Evolutionary conservation across 1,140 invertebrate species (phyloP).

Genomic region (Ceratitis capitata): DNA sequence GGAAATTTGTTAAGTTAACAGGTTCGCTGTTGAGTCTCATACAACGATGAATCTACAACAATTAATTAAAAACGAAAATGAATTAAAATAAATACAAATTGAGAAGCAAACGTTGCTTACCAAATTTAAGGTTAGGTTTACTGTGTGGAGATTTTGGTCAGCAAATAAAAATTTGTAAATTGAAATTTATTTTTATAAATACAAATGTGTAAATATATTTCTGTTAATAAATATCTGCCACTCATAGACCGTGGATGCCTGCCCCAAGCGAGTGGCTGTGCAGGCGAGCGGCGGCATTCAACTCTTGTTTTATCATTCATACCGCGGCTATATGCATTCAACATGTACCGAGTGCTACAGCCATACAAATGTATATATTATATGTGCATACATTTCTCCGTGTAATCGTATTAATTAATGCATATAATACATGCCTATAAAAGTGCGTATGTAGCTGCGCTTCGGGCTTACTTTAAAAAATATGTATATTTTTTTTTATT

Average conservation of each 20-base stretch:
- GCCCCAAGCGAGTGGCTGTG: neutral
- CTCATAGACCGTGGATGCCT: neutral
- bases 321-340: neutral
- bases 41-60: neutral
- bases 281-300: neutral
- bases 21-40: neutral
- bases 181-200: neutral
- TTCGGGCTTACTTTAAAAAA: neutral
- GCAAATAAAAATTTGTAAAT: neutral
- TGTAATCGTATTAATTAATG: neutral
- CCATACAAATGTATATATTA: neutral
- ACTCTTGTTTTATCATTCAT: constrained; percentile 17
- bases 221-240: neutral
- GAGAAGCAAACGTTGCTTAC: too few relatives aligned
- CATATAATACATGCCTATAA: neutral
- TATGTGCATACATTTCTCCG: neutral
- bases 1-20: neutral
- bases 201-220: neutral
- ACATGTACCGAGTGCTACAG: neutral
- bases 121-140: too few relatives aligned
- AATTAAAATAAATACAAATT: constrained; percentile 16
- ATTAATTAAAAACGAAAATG: neutral
- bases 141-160: neutral
- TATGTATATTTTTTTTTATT: neutral
- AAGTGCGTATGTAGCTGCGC: neutral